A percentile compares a stretch with the other conserved stretches of the same genome.
phyloP scores from a whole-genome alignment of 1,140 invertebrate genomes.

The Trichomalopsis sarcophagae region DNA sequence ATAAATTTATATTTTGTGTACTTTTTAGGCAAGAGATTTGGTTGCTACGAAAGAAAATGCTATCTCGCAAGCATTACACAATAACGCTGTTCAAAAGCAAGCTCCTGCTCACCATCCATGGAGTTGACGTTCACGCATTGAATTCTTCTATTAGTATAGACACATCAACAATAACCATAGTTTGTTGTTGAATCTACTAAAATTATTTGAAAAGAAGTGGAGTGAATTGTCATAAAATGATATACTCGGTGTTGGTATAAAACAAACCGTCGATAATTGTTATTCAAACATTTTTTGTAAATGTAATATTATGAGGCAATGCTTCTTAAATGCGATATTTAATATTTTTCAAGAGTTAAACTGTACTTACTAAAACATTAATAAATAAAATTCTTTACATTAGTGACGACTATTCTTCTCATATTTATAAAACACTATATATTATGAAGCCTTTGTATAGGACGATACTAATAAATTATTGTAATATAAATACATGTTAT shows the following conservation, averaged over 20 bases:
- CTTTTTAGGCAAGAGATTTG: slow-evolving; percentile 66
- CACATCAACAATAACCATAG: too few species aligned
- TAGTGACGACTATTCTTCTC: background rate
- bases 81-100: slow-evolving; percentile 60
- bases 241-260: background rate
- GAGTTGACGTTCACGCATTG: slow-evolving; percentile 55
- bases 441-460: too few species aligned
- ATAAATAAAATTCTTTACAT: background rate
- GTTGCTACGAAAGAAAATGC: slow-evolving; percentile 71
- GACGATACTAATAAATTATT: too few species aligned
- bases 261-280: background rate
- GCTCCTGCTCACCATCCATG: slow-evolving; percentile 62
- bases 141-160: background rate
- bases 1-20: background rate
- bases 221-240: background rate
- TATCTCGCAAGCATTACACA: slow-evolving; percentile 67
- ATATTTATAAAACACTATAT: too few species aligned
- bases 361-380: background rate
- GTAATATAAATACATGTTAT: too few species aligned
- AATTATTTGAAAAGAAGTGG: too few species aligned
- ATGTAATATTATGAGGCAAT: background rate
- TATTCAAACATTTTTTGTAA: background rate
- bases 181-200: too few species aligned
- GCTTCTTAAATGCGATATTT: background rate
- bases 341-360: background rate